Evolutionary conservation across 1,140 invertebrate genomes (phyloP).

Genomic region (Nymphalis io): DNA sequence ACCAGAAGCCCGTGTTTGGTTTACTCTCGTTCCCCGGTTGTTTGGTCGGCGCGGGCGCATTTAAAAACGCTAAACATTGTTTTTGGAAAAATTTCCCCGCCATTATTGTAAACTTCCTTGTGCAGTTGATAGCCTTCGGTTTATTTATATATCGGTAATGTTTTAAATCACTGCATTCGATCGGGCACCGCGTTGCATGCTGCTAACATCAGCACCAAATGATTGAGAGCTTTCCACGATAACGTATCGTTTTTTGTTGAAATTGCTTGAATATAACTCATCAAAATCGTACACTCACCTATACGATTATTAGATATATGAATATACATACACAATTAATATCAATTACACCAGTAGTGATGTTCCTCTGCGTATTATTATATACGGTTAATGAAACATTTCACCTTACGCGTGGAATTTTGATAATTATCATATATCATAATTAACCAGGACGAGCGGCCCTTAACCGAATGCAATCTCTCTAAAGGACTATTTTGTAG

Average conservation of each 20-base stretch:
- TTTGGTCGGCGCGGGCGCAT: conserved; percentile 53
- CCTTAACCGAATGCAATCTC: background rate
- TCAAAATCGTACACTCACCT: background rate
- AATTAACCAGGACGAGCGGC: conserved; percentile 9
- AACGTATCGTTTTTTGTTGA: background rate
- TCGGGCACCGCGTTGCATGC: background rate
- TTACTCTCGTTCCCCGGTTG: conserved; percentile 35
- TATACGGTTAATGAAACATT: background rate
- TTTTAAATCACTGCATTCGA: conserved; percentile 19
- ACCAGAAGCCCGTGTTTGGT: conserved; percentile 46
- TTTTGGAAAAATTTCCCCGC: conserved; percentile 40
- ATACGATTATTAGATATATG: background rate
- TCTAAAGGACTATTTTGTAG: background rate
- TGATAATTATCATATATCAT: conserved; percentile 14
- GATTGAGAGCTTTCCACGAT: conserved; percentile 5
- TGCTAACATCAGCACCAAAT: conserved; percentile 9
- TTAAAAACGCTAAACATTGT: conserved; percentile 43
- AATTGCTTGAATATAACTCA: background rate
- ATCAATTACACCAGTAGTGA: too few relatives aligned
- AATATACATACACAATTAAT: too few relatives aligned
- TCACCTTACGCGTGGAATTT: background rate
- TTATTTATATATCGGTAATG: conserved; percentile 17
- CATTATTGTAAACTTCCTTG: conserved; percentile 48
- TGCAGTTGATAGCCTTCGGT: conserved; percentile 26
- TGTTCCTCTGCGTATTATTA: background rate